Evolutionary conservation across 2,113 vertebrate genomes (phyloP).

Genomic region (Dipodomys ordii): DNA sequence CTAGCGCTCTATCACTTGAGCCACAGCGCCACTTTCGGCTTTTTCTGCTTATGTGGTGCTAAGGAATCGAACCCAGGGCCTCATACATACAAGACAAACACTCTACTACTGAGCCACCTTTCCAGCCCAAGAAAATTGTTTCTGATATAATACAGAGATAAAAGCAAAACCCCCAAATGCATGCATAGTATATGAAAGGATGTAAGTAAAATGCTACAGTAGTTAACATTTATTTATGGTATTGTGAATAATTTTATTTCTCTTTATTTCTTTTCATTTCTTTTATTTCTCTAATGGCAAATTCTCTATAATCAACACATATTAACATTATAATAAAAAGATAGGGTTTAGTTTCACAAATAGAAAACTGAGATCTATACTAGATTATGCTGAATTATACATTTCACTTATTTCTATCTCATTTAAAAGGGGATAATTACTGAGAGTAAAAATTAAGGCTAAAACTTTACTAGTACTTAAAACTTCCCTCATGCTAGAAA

Average conservation of each 20-base stretch:
- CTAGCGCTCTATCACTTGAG: too few species aligned
- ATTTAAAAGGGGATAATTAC: constrained; percentile 38
- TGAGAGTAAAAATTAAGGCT: constrained; percentile 47
- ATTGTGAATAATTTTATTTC: constrained; percentile 39
- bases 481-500: constrained; percentile 51
- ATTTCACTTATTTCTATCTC: constrained; percentile 47
- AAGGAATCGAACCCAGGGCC: too few species aligned
- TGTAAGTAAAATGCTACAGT: constrained; percentile 20
- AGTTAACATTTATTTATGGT: neutral
- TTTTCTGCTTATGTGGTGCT: too few species aligned
- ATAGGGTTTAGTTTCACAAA: constrained; percentile 43
- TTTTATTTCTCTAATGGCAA: neutral
- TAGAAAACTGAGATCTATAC: constrained; percentile 14
- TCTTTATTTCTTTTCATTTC: neutral
- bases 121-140: neutral
- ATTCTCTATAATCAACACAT: constrained; percentile 42
- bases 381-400: constrained; percentile 51
- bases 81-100: too few species aligned
- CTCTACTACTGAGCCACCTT: too few species aligned
- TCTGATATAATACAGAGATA: constrained; percentile 28
- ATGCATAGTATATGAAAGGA: neutral
- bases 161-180: constrained; percentile 25
- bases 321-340: constrained; percentile 40
- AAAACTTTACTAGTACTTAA: constrained; percentile 58
- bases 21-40: too few species aligned